Evolutionary conservation across 1,140 invertebrate species (phyloP), one percentile per base, ranked within the genome.

Genomic region (Littorina saxatilis): DNA sequence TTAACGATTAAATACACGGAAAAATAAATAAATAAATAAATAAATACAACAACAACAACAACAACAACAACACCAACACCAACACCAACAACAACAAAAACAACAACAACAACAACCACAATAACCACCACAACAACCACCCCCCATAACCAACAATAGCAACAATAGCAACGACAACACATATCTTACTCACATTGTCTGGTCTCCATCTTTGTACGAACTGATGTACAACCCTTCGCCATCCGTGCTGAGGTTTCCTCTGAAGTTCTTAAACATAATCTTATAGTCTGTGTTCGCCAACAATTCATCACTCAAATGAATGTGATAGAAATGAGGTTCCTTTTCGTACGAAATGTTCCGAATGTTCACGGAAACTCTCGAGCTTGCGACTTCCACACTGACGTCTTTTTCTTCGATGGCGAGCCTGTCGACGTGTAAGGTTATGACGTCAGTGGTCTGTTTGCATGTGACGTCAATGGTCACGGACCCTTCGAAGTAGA

Each of bases 211-310:
- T 70, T 84, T 80, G 80, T 92, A 92, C 0, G 84, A 84, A 58
- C 88, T 90, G 35, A 85, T 76, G 77, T 91, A 92, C 13, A 92
- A 72, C 23, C 91, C 91, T 32, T 75, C 37, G 37, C 97, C 91
- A 83, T 96, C 94, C 86, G 96, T 95, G 87, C 95, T 95, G 1
- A 97, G 91, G 29, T 94, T 84, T 0, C 95, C 95, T 2, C 90
- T 91, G 84, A 96, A 97, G 1, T 94, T 94, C 82, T 97, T 94
- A 17, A 58, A 23, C 0, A 88, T 91, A n/a, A 96, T 87, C 40
- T 93, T 92, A 86, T 96, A 96, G 40, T 92, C 92, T n/a, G 92
- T 86, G 1, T 93, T 93, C 3, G 91, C 86, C 1, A 88, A 79
- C 23, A 97, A 84, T 0, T 87, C 80, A n/a, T 93, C 85, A 0